Evolutionary conservation across 2,888 invertebrate species (phyloP), one percentile per base, ranked within the genome.

Genomic region (Eilema griseolum): DNA sequence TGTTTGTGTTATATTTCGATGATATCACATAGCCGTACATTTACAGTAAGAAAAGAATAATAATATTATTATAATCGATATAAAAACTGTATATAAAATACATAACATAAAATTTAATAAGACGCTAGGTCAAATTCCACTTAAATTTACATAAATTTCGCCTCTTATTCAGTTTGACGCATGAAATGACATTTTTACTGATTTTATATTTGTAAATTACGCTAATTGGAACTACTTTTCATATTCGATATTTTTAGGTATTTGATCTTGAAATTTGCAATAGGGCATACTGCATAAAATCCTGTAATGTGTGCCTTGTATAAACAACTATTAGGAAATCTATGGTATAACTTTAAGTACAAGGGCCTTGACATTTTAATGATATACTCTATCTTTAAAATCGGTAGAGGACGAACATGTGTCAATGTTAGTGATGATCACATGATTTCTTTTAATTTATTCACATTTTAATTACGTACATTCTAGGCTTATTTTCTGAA

Each of bases 361-460:
- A 23, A 52, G 16, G 26, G n/a, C 68, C 84, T 77, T 86, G 85
- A 83, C 84, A 81, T 84, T 84, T 79, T 37, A 60, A n/a, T 75
- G 67, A 69, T 78, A 68, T 71, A 72, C 80, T 74, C 69, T 70
- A 74, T 73, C 69, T 73, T 56, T 41, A 71, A 7, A 46, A 46
- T 46, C 46, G 46, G 20, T 46, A 7, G 46, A 46, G 52, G 20
- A 52, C 14, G 66, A 65, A 73, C 66, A 69, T n/a, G 60, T 62
- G 69, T 61, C 68, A 66, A 75, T 69, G 52, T 71, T 57, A 74
- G 37, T 79, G 69, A 46, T 71, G 66, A 67, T 74, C 67, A 65
- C 1, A 41, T 26, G 8, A 20, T 37, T 57, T 61, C 70, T 71
- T 69, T 75, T 66, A 74, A 76, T 72, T 68, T 61, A 73, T 71